A percentile compares a stretch with the other conserved stretches of the same genome.
These are phyloP conservation scores for Pipistrellus pipistrellus DNA, from an alignment of 2,797 vertebrate genomes.

Conservation along the genomic window DNA sequence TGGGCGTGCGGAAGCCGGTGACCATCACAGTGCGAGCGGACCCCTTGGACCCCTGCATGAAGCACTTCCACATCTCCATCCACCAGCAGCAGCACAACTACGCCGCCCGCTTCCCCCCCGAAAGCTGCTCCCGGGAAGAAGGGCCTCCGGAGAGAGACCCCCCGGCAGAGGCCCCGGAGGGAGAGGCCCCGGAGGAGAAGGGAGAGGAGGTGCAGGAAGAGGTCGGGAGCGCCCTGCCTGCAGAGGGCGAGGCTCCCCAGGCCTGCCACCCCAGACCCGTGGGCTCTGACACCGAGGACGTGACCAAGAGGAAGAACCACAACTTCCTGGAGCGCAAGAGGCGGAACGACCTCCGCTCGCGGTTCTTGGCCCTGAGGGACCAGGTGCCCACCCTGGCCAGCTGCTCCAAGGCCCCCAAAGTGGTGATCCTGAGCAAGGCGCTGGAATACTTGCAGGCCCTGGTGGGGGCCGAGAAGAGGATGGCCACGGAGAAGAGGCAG, in stretches of 20 bases:
- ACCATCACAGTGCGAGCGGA: constrained; percentile 95
- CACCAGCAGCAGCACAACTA: constrained; percentile 99
- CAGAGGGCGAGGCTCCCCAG: constrained; percentile 77
- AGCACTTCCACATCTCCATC: constrained; percentile 96
- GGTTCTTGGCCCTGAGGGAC: constrained; percentile 94
- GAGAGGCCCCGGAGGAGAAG: constrained; percentile 63
- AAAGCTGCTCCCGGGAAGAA: constrained; percentile 76
- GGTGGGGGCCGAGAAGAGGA: constrained; percentile 91
- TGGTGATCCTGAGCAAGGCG: constrained; percentile 96
- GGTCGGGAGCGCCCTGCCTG: neutral
- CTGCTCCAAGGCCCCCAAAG: constrained; percentile 95
- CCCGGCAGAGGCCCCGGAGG: constrained; percentile 64
- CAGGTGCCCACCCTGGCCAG: constrained; percentile 94
- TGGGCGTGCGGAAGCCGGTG: constrained; percentile 92
- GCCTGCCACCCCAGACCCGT: constrained; percentile 86
- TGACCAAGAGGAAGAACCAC: constrained; percentile 96
- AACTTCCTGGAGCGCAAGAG: constrained; percentile 97
- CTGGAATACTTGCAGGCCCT: constrained; percentile 94
- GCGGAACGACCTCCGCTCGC: constrained; percentile 95
- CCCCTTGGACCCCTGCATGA: constrained; percentile 94
- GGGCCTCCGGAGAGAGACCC: constrained; percentile 25
- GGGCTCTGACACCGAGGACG: constrained; percentile 94
- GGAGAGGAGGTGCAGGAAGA: constrained; percentile 75
- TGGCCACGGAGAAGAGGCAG: constrained; percentile 93
- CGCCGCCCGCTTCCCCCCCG: constrained; percentile 91